These are phyloP conservation scores for Podabrus alpinus DNA, from an alignment of 2,888 invertebrate species.

Conservation along the genomic window DNA sequence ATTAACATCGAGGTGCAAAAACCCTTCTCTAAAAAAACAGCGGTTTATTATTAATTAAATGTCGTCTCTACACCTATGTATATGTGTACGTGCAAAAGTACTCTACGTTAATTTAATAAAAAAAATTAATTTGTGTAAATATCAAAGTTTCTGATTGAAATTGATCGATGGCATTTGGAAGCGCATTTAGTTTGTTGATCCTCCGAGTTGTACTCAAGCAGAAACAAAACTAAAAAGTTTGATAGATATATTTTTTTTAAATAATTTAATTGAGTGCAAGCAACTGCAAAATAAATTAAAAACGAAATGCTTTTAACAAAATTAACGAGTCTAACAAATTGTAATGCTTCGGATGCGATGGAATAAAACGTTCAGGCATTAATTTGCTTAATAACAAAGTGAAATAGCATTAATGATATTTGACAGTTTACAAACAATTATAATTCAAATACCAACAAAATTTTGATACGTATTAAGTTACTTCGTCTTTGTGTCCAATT, in stretches of 20 bases:
- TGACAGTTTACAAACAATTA: not conserved
- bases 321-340: not conserved
- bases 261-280: not conserved
- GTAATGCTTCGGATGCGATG: not conserved
- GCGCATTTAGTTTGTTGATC: not conserved
- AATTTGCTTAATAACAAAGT: not conserved
- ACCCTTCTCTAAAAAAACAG: constrained; percentile 4
- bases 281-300: not conserved
- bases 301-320: not conserved
- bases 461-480: not conserved
- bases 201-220: no score
- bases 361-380: not conserved
- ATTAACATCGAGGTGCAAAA: not conserved
- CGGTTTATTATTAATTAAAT: constrained; percentile 12
- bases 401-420: not conserved
- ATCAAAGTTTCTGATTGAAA: not conserved
- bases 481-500: not conserved
- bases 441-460: not conserved
- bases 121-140: not conserved
- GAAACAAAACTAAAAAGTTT: not conserved
- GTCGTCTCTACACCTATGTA: not conserved
- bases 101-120: not conserved
- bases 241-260: no score
- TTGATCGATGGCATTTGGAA: not conserved
- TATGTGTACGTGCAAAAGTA: not conserved